Conservation (phyloP, 2,113 vertebrate species). For the Porphyrio hochstetteri region DNA sequence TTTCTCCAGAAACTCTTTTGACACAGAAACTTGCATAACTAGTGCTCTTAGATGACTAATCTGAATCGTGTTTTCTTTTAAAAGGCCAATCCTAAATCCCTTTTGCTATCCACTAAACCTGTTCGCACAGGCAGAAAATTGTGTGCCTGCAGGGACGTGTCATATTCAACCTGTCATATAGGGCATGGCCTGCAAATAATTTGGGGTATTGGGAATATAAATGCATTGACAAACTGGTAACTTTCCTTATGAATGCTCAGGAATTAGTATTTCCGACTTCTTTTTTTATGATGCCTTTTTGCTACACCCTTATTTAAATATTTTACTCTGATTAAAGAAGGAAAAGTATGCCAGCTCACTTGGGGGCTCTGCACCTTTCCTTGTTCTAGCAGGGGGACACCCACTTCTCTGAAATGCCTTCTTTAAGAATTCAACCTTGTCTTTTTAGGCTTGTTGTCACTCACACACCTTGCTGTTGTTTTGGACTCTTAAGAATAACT, state of each 20-base stretch:
- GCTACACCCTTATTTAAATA: background rate
- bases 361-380: background rate
- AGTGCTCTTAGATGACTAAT: constrained; percentile 42
- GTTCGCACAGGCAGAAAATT: constrained; percentile 11
- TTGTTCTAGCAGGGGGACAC: background rate
- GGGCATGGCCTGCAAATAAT: constrained; percentile 9
- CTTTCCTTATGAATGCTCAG: background rate
- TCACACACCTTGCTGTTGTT: background rate
- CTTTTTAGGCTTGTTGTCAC: background rate
- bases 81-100: constrained; percentile 31
- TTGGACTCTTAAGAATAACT: background rate
- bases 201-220: background rate
- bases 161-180: background rate
- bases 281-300: background rate
- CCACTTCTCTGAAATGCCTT: background rate
- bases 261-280: background rate
- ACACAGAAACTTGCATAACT: constrained; percentile 56
- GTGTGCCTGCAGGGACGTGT: constrained; percentile 23
- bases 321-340: background rate
- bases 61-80: constrained; percentile 4
- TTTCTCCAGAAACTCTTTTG: constrained; percentile 55
- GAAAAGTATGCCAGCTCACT: background rate
- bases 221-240: background rate
- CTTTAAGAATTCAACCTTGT: background rate
- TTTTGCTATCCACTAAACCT: constrained; percentile 25